A percentile compares a stretch with the other conserved stretches of the same genome.
phyloP scores from a whole-genome alignment of 2,113 vertebrate genomes.

The human (Homo sapiens) region DNA sequence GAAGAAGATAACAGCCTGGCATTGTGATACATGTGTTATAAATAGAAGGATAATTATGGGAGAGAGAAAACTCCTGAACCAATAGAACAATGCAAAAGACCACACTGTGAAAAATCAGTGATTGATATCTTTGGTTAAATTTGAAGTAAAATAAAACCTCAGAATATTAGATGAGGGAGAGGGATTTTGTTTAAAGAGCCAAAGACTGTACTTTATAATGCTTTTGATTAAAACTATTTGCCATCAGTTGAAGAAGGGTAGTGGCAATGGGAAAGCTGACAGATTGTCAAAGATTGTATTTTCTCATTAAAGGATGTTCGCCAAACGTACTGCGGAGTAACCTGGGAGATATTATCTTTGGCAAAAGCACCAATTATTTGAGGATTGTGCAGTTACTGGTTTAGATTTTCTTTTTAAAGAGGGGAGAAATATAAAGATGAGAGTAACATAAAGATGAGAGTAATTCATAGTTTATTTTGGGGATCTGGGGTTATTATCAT shows the following conservation, averaged over 20 bases:
- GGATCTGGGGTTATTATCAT: background rate
- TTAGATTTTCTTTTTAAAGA: slow-evolving; percentile 6
- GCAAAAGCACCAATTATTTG: background rate
- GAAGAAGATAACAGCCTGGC: background rate
- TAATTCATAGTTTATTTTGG: background rate
- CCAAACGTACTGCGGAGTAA: background rate
- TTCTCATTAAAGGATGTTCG: background rate
- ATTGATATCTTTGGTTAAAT: background rate
- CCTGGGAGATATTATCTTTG: background rate
- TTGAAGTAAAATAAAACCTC: background rate
- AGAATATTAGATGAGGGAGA: background rate
- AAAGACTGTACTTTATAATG: background rate
- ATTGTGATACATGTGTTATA: background rate
- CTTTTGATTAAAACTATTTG: background rate
- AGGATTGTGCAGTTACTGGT: background rate
- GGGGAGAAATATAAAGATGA: background rate
- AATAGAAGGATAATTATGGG: background rate
- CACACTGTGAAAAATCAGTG: background rate
- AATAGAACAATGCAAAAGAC: background rate
- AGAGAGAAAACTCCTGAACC: background rate
- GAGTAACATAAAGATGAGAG: background rate
- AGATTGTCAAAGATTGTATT: background rate
- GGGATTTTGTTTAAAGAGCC: background rate
- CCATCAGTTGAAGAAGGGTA: background rate
- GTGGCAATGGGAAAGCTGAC: background rate